Percentiles rank a stretch among this genome's conserved stretches.
Evolutionary conservation across 2,113 vertebrate genomes (phyloP).

Genomic region (Mellivora capensis): DNA sequence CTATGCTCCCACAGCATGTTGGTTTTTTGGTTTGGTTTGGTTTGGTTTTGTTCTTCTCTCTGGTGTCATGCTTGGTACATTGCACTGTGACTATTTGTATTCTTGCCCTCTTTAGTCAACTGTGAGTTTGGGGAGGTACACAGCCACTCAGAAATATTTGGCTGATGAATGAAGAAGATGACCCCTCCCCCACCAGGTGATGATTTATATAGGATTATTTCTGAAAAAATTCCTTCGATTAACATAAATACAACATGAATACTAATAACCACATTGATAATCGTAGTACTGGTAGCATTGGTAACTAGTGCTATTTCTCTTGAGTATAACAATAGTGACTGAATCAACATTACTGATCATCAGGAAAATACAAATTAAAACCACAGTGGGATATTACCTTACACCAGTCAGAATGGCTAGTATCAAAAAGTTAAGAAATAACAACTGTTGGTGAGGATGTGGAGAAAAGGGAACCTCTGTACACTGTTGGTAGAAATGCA

Average conservation of each 20-base stretch:
- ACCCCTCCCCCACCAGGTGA: not conserved
- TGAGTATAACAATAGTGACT: not conserved
- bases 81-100: not conserved
- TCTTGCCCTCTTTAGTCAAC: not conserved
- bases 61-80: not conserved
- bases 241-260: not conserved
- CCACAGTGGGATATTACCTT: not conserved
- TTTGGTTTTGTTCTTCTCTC: not conserved
- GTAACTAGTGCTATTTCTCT: not conserved
- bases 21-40: too few relatives aligned
- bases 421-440: not conserved
- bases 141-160: not conserved
- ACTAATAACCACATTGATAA: not conserved
- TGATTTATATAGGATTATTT: not conserved
- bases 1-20: accelerated
- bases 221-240: not conserved
- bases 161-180: not conserved
- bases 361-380: not conserved
- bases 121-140: not conserved
- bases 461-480: not conserved
- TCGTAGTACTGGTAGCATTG: not conserved
- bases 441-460: not conserved
- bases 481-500: not conserved
- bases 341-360: not conserved
- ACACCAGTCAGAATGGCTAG: not conserved